Evolutionary conservation across 2,888 invertebrate genomes (phyloP), one percentile per base, ranked within the genome.

Genomic region (Drosophila sordidapex): DNA sequence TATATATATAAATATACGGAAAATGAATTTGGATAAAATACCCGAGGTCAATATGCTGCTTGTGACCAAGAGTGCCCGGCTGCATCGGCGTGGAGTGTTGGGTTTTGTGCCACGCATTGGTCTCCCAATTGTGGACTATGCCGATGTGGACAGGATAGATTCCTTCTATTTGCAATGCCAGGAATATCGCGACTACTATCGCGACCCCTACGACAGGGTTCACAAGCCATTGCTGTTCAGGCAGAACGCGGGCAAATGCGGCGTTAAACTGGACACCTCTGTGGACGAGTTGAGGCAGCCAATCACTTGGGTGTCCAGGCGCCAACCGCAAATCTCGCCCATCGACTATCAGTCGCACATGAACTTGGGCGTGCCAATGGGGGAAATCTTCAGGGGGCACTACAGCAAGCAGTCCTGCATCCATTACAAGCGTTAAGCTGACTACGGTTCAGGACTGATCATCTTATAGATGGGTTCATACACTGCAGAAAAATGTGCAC

Each of bases 171-270:
- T 82, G 40, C 76, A 87, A 7, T 91, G 91, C 53, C 92, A 92
- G 75, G 79, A 84, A 43, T 91, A 89, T 77, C 80, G 92, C 0
- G 92, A 92, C 40, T 92, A 84, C 51, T 92, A 92, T 73, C 87
- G 91, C 4, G 92, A 92, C 79, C 87, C 91, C 0, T 87, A 90
- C 60, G 83, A 87, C 27, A 90, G 85, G 60, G 27, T 92, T 15
- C 65, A 72, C 21, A 80, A 72, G 29, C 85, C 87, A 2, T n/a
- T 43, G 4, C 66, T 49, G 21, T 91, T 91, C 51, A 53, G 54
- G 1, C 70, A 78, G 43, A 75, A 81, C 48, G 63, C 60, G 36
- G 86, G 87, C 29, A 56, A 46, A n/a, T 78, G 78, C 21, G 82
- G 82, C 33, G n/a, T 78, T 1, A 65, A 48, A 27, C 2, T 60